Percentiles rank a stretch among this genome's conserved stretches.
These are phyloP conservation scores for Cosmopolites sordidus DNA, from an alignment of 2,888 invertebrate species.

Conservation along the genomic window DNA sequence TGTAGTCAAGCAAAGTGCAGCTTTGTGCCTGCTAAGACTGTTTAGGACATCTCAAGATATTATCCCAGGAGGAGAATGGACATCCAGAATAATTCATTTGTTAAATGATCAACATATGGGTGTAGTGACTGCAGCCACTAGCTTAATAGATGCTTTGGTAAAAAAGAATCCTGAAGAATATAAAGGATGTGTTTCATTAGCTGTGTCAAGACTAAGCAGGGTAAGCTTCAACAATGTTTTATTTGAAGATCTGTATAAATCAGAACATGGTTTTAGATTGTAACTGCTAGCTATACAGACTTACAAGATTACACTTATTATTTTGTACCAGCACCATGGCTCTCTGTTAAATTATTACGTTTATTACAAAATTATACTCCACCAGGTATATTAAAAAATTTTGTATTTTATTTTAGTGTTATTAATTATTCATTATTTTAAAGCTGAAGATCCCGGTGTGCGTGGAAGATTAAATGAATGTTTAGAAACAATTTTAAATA, in stretches of 20 bases:
- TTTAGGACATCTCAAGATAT: conserved; percentile 95
- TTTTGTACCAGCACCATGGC: conserved; percentile 99
- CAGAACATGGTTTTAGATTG: conserved; percentile 62
- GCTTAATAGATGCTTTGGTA: conserved; percentile 95
- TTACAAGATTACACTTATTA: conserved; percentile 99
- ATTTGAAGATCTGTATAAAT: conserved; percentile 6
- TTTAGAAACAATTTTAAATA: conserved; percentile 95
- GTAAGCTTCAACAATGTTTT: conserved; percentile 49
- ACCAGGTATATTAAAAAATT: conserved; percentile 57
- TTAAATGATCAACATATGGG: conserved; percentile 99
- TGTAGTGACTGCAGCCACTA: conserved; percentile 97
- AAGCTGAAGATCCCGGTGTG: conserved; percentile 90
- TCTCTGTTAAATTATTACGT: conserved; percentile 94
- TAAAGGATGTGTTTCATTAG: conserved; percentile 96
- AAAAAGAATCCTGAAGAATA: conserved; percentile 99
- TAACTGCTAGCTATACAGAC: conserved; percentile 98
- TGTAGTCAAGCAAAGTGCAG: conserved; percentile 98
- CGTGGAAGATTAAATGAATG: conserved; percentile 95
- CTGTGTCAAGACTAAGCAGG: conserved; percentile 93
- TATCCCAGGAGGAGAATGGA: conserved; percentile 97
- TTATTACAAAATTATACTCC: conserved; percentile 98
- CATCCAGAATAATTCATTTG: conserved; percentile 95
- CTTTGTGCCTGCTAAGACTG: conserved; percentile 88
- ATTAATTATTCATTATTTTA: conserved; percentile 18
- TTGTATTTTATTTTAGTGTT: not conserved